phyloP scores from a whole-genome alignment of 1,140 invertebrate species.

The Drosophila sechellia region DNA sequence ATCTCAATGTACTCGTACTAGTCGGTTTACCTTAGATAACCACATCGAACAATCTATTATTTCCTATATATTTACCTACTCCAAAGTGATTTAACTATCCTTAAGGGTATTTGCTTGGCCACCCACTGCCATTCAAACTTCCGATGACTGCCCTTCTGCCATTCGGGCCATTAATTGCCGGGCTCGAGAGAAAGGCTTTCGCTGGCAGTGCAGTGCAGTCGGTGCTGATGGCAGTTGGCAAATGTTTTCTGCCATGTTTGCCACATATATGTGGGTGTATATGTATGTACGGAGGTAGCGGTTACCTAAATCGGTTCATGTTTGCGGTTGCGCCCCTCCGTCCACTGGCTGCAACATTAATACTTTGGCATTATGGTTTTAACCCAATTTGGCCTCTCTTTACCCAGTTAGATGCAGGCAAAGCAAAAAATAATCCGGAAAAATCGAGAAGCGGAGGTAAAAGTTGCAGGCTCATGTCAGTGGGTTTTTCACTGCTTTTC shows the following conservation, averaged over 20 bases:
- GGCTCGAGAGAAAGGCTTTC: conserved; percentile 21
- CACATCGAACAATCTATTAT: neutral
- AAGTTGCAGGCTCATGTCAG: conserved; percentile 41
- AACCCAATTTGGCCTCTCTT: conserved; percentile 68
- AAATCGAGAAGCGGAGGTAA: conserved; percentile 19
- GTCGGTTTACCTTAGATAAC: too few species aligned
- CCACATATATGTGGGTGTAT: conserved; percentile 12
- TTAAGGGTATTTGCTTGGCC: conserved; percentile 18
- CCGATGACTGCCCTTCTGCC: conserved; percentile 11
- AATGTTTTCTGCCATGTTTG: conserved; percentile 55
- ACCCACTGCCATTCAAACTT: conserved; percentile 4
- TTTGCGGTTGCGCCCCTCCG: conserved; percentile 24
- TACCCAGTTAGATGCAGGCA: conserved; percentile 36
- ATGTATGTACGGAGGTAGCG: conserved; percentile 18
- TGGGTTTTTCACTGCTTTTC: conserved; percentile 42
- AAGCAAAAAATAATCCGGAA: conserved; percentile 17
- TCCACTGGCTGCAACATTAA: conserved; percentile 60
- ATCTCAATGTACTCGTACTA: too few species aligned
- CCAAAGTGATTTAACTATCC: neutral
- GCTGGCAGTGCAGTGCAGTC: conserved; percentile 22
- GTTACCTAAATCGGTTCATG: conserved; percentile 43
- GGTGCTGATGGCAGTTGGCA: conserved; percentile 53
- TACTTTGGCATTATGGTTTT: conserved; percentile 74
- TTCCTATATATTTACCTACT: neutral
- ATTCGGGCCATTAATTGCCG: conserved; percentile 64